Conservation (phyloP, 2,888 invertebrate genomes). For the Lasioglossum figueresi region DNA sequence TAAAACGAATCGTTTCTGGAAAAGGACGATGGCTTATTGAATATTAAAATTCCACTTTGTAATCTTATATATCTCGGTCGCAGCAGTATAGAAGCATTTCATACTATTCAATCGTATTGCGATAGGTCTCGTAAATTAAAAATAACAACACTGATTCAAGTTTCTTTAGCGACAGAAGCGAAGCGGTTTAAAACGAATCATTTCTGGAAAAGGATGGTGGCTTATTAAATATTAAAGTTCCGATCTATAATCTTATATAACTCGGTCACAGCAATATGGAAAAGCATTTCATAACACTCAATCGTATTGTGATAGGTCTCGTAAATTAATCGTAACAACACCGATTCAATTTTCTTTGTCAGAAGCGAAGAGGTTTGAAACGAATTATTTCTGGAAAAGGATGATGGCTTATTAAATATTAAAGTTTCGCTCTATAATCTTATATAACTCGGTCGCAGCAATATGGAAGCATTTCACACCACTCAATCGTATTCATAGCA, state of each 20-base stretch:
- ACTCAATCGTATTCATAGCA: background rate
- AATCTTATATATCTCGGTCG: too few relatives aligned
- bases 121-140: conserved; percentile 1
- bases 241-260: too few relatives aligned
- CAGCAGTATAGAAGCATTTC: too few relatives aligned
- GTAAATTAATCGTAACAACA: conserved; percentile 12
- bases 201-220: background rate
- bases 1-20: too few relatives aligned
- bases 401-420: background rate
- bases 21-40: too few relatives aligned
- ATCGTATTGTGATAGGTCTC: background rate
- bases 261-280: too few relatives aligned
- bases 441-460: background rate
- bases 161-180: background rate
- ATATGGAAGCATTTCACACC: background rate
- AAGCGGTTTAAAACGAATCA: background rate
- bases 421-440: too few relatives aligned
- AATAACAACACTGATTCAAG: background rate
- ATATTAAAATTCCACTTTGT: too few relatives aligned
- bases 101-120: background rate
- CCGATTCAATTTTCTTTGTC: background rate
- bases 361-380: background rate
- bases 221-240: background rate
- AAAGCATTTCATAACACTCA: too few relatives aligned
- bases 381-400: background rate